Conservation (phyloP, 92 coral and sea anemone genomes). For the Diadumene lineata region DNA sequence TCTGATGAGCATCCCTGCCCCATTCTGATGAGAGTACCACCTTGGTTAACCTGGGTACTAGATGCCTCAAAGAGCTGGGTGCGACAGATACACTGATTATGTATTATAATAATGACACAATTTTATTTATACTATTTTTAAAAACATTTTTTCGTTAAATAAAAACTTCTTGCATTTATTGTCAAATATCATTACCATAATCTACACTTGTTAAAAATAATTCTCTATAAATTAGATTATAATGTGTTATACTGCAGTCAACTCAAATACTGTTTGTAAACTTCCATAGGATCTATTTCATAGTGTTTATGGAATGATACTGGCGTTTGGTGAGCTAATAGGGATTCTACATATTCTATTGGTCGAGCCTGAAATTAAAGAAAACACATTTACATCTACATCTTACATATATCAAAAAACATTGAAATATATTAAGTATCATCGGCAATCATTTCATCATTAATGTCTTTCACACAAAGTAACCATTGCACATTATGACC, state of each 20-base stretch:
- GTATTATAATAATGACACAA: no score
- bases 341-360: slow-evolving; percentile 76
- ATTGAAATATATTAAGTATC: no score
- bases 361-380: slow-evolving; percentile 79
- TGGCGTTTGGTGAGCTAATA: slow-evolving; percentile 91
- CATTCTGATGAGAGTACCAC: no score
- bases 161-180: not conserved
- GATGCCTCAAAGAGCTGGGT: no score
- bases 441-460: no score
- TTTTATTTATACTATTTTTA: not conserved
- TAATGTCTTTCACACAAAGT: no score
- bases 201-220: not conserved
- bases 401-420: no score
- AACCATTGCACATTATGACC: not conserved
- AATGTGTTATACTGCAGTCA: slow-evolving; percentile 27
- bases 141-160: not conserved
- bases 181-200: no score
- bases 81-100: no score
- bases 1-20: no score
- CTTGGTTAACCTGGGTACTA: no score
- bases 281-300: slow-evolving; percentile 81
- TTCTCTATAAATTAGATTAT: not conserved
- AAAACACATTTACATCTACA: no score
- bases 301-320: slow-evolving; percentile 95
- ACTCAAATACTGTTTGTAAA: slow-evolving; percentile 82